phyloP scores from a whole-genome alignment of 2,797 vertebrate species.

The Dromococcyx pavoninus region DNA sequence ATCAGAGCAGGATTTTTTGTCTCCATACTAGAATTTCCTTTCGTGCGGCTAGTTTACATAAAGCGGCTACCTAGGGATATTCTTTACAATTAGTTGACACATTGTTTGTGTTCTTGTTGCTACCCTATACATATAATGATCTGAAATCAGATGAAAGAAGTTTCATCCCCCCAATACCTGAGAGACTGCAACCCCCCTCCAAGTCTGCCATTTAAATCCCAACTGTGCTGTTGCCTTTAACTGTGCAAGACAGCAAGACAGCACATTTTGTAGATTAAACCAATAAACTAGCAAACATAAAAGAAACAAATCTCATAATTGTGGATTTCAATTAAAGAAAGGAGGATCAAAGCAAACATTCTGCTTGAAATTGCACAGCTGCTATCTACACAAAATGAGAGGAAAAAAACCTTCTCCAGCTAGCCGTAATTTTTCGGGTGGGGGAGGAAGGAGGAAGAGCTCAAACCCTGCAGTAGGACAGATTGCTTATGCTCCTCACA shows the following conservation, averaged over 20 bases:
- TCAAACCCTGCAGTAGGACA: slow-evolving; percentile 73
- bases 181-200: slow-evolving; percentile 54
- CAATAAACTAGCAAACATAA: slow-evolving; percentile 83
- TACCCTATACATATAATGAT: slow-evolving; percentile 36
- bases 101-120: slow-evolving; percentile 24
- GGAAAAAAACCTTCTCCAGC: slow-evolving; percentile 55
- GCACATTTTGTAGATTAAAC: slow-evolving; percentile 84
- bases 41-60: slow-evolving; percentile 37
- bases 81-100: slow-evolving; percentile 42
- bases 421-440: slow-evolving; percentile 74
- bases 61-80: slow-evolving; percentile 48
- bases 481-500: slow-evolving; percentile 79
- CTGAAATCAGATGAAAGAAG: slow-evolving; percentile 54
- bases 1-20: not conserved
- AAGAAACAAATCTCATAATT: slow-evolving; percentile 86
- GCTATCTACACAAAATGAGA: slow-evolving; percentile 78
- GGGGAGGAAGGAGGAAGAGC: slow-evolving; percentile 43
- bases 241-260: slow-evolving; percentile 79
- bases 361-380: slow-evolving; percentile 83
- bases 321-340: slow-evolving; percentile 84
- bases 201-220: slow-evolving; percentile 77
- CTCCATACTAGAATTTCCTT: slow-evolving; percentile 31
- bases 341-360: slow-evolving; percentile 82
- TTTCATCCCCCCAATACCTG: slow-evolving; percentile 47
- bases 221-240: slow-evolving; percentile 78